These are phyloP conservation scores for Syritta pipiens DNA, from an alignment of 2,888 invertebrate species.

Conservation along the genomic window DNA sequence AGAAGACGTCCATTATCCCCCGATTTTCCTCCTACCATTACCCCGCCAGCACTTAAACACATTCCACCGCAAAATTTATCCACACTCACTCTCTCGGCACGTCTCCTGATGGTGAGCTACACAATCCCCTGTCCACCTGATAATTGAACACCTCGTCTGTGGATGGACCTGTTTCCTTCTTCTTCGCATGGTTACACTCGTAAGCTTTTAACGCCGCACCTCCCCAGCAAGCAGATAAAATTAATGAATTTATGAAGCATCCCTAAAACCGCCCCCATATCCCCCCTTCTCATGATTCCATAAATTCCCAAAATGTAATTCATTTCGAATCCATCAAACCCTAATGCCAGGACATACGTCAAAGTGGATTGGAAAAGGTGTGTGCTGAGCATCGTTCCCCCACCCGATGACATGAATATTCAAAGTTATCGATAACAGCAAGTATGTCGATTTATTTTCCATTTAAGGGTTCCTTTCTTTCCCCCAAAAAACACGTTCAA, in stretches of 20 bases:
- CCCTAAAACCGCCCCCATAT: background rate
- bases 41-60: no score
- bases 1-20: no score
- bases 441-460: constrained; percentile 51
- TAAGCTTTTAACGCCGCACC: constrained; percentile 43
- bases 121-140: constrained; percentile 39
- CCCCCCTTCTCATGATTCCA: background rate
- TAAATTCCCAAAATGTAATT: constrained; percentile 43
- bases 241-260: constrained; percentile 35
- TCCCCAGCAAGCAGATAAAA: background rate
- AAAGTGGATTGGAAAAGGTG: constrained; percentile 42
- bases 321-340: constrained; percentile 55
- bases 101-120: no score
- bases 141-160: constrained; percentile 34
- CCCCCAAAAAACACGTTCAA: no score
- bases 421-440: constrained; percentile 59
- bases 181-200: constrained; percentile 40
- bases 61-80: no score
- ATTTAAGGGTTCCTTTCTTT: constrained; percentile 34
- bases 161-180: no score
- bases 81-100: no score
- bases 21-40: no score
- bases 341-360: constrained; percentile 42
- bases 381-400: background rate
- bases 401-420: constrained; percentile 50